Percentiles rank a stretch among this genome's conserved stretches.
These are phyloP conservation scores for Melitaea cinxia DNA, from an alignment of 1,140 invertebrate species.

Conservation along the genomic window DNA sequence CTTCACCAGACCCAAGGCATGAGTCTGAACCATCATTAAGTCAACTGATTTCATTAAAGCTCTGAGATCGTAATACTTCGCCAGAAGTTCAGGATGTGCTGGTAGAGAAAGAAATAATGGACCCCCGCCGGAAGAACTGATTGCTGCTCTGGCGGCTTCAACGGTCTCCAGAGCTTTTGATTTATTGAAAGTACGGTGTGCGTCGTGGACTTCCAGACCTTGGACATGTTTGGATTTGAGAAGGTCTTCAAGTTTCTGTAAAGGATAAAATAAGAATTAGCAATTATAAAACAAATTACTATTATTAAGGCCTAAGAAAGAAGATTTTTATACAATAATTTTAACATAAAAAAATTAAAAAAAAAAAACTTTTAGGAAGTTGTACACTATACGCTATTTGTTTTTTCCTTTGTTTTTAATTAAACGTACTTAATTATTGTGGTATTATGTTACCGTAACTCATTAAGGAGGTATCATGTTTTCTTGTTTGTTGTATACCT, in stretches of 20 bases:
- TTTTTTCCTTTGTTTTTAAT: too few relatives aligned
- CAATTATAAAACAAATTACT: background rate
- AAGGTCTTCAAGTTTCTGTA: conserved; percentile 78
- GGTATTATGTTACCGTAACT: background rate
- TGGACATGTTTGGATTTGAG: conserved; percentile 83
- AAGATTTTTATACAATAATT: too few relatives aligned
- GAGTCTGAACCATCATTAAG: conserved; percentile 86
- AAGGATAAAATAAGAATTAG: conserved; percentile 32
- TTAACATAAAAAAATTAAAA: too few relatives aligned
- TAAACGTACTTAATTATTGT: too few relatives aligned
- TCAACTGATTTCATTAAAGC: conserved; percentile 82
- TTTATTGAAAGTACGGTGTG: conserved; percentile 82
- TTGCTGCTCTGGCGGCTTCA: conserved; percentile 81
- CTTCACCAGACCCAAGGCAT: conserved; percentile 85
- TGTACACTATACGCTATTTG: too few relatives aligned
- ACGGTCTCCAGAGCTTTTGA: conserved; percentile 83
- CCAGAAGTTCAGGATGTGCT: conserved; percentile 84
- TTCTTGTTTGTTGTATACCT: too few relatives aligned
- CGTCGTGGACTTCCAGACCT: conserved; percentile 85
- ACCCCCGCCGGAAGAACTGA: conserved; percentile 82
- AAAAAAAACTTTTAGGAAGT: too few relatives aligned
- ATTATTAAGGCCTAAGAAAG: background rate
- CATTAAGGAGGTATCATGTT: background rate
- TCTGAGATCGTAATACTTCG: conserved; percentile 87
- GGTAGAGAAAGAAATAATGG: conserved; percentile 84